These are phyloP conservation scores for Podarcis cretensis DNA, from an alignment of 2,113 vertebrate species.

Conservation along the genomic window DNA sequence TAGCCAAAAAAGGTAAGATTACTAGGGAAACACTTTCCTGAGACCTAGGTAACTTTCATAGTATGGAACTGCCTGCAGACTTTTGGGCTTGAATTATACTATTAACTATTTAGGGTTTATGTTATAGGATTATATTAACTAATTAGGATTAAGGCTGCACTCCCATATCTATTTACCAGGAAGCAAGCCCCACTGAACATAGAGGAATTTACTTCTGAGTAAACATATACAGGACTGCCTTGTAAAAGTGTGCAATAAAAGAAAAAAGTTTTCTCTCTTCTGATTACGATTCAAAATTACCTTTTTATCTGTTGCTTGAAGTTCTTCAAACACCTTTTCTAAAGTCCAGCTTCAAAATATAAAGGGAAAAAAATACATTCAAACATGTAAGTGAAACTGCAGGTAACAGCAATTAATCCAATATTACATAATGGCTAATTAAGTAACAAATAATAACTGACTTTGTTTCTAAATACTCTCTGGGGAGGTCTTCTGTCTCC, in stretches of 20 bases:
- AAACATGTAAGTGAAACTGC: conserved; percentile 16
- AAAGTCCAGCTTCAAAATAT: conserved; percentile 88
- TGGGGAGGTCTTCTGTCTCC: conserved; percentile 88
- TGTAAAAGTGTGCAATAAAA: neutral
- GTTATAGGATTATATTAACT: too few species aligned
- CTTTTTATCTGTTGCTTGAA: conserved; percentile 94
- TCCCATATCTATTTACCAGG: too few species aligned
- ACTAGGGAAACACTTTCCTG: neutral
- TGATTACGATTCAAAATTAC: conserved; percentile 62
- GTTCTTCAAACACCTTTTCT: conserved; percentile 97
- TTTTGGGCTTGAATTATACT: neutral
- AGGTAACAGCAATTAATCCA: conserved; percentile 18
- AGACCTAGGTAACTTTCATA: neutral
- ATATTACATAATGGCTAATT: neutral
- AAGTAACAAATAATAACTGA: conserved; percentile 65
- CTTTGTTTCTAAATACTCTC: conserved; percentile 93
- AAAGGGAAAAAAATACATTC: conserved; percentile 32
- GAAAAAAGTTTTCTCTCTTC: neutral
- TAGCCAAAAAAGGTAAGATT: neutral
- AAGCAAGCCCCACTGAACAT: too few species aligned
- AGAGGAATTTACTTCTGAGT: too few species aligned
- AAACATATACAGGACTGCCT: neutral
- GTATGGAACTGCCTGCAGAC: neutral
- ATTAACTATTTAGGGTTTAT: too few species aligned
- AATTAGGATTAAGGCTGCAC: too few species aligned